phyloP scores from a whole-genome alignment of 2,888 invertebrate species.

The Aphodius sticticus region DNA sequence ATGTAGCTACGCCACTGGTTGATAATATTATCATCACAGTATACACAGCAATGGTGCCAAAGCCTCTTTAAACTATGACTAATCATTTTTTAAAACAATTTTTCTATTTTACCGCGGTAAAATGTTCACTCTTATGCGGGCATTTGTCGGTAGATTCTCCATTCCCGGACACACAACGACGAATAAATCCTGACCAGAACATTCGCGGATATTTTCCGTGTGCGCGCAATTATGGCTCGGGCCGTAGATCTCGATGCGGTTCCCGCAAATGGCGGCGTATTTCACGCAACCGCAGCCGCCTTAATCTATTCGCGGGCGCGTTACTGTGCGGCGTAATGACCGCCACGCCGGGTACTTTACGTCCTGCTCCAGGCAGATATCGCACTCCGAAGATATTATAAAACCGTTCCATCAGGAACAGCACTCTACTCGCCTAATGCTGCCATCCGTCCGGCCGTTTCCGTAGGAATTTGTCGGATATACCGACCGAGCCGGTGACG shows the following conservation, averaged over 20 bases:
- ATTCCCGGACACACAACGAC: neutral
- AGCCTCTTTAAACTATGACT: no score
- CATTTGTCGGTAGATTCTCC: neutral
- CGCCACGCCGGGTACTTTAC: neutral
- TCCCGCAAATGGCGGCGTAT: constrained; percentile 4
- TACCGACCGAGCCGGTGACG: neutral
- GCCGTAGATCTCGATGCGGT: constrained; percentile 4
- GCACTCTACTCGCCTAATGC: neutral
- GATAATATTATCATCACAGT: no score
- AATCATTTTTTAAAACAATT: no score
- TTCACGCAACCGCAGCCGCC: neutral
- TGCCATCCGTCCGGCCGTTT: neutral
- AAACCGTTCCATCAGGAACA: neutral
- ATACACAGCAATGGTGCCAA: no score
- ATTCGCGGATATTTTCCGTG: neutral
- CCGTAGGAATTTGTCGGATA: neutral
- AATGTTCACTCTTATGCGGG: no score
- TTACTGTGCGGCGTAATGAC: neutral
- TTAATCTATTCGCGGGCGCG: neutral
- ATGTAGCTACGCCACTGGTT: no score
- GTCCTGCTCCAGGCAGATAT: neutral
- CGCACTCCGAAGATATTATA: neutral
- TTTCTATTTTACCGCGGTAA: no score
- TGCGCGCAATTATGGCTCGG: neutral
- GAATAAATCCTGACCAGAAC: neutral